phyloP scores from a whole-genome alignment of 2,888 invertebrate genomes.

The Sialis fuliginosa region DNA sequence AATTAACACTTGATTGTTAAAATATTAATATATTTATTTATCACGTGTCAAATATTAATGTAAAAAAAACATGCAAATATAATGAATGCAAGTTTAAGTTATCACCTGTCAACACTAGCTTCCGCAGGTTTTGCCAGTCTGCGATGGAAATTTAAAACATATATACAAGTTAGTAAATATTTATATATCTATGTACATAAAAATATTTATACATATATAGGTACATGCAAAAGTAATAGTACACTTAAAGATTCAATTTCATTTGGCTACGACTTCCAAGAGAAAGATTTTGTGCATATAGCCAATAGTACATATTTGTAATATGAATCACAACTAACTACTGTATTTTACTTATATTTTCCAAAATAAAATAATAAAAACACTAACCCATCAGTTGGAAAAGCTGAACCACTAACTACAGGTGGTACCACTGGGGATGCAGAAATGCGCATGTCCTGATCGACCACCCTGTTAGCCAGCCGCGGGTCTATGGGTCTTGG shows the following conservation, averaged over 20 bases:
- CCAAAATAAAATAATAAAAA: neutral
- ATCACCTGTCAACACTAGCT: constrained; percentile 1
- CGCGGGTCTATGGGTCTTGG: constrained; percentile 29
- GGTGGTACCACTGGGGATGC: constrained; percentile 14
- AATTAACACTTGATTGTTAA: too few species aligned
- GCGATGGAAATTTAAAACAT: neutral
- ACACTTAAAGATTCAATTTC: too few species aligned
- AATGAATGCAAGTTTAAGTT: neutral
- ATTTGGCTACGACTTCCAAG: too few species aligned
- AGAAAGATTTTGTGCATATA: too few species aligned
- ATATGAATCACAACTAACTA: too few species aligned
- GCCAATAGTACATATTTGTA: too few species aligned
- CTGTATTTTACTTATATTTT: neutral
- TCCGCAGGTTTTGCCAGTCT: constrained; percentile 1
- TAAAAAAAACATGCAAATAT: neutral
- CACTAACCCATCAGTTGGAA: constrained; percentile 1
- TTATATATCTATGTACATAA: too few species aligned
- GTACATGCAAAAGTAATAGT: too few species aligned
- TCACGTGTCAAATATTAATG: neutral
- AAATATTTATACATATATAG: too few species aligned
- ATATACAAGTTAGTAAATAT: too few species aligned
- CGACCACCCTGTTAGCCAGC: constrained; percentile 30
- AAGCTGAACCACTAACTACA: constrained; percentile 10
- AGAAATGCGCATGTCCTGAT: constrained; percentile 62
- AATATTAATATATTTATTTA: too few species aligned